These are phyloP conservation scores for Gisinianus flammeolus DNA, from an alignment of 2,888 invertebrate species.

Conservation along the genomic window DNA sequence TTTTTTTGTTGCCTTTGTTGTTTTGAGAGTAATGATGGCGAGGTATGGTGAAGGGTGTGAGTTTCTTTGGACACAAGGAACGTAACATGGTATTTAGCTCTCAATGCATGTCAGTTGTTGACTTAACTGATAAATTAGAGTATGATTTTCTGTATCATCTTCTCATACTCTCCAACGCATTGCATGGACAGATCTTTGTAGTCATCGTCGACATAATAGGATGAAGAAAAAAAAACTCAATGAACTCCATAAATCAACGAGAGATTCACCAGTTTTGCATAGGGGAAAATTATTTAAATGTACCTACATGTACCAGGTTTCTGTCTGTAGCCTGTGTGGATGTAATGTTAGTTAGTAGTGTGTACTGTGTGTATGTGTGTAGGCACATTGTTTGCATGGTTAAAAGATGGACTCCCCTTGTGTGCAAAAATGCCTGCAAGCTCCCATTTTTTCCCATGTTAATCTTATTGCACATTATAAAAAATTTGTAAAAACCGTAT, in stretches of 20 bases:
- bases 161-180: not conserved
- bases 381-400: too few species aligned
- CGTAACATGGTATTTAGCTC: conserved; percentile 7
- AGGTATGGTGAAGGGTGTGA: not conserved
- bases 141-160: conserved; percentile 21
- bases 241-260: not conserved
- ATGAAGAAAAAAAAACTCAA: not conserved
- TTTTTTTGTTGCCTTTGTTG: not conserved
- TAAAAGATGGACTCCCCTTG: too few species aligned
- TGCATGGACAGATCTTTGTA: not conserved
- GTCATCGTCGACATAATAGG: not conserved
- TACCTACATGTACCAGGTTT: not conserved
- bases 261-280: not conserved
- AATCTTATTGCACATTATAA: too few species aligned
- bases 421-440: too few species aligned
- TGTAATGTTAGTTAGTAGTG: too few species aligned
- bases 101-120: conserved; percentile 8
- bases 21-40: not conserved
- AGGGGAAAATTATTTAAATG: not conserved
- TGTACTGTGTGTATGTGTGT: too few species aligned
- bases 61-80: not conserved
- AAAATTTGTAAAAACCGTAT: too few species aligned
- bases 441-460: too few species aligned
- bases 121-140: conserved; percentile 20
- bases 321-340: not conserved